These are phyloP conservation scores for Elysia crispata DNA, from an alignment of 2,888 invertebrate species.

Conservation along the genomic window DNA sequence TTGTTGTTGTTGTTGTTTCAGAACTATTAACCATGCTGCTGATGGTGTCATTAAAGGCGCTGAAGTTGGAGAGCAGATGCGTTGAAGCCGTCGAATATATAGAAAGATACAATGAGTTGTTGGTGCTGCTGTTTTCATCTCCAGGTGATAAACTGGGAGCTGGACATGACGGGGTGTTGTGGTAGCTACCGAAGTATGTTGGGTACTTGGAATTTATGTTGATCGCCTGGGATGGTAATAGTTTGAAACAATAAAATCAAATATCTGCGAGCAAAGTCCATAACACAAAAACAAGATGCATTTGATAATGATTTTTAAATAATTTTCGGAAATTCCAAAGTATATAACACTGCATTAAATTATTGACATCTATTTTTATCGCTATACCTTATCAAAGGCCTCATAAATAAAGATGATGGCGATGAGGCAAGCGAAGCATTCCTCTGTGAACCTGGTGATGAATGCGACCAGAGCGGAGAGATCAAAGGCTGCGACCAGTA, in stretches of 20 bases:
- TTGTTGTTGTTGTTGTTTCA: conserved; percentile 74
- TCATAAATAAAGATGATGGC: conserved; percentile 98
- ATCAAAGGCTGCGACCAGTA: conserved; percentile 94
- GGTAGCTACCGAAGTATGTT: conserved; percentile 19
- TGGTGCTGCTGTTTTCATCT: not conserved
- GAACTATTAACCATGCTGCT: conserved; percentile 36
- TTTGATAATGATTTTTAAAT: too few relatives aligned
- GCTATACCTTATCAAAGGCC: conserved; percentile 96
- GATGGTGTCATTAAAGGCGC: conserved; percentile 20
- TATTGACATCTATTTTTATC: conserved; percentile 80
- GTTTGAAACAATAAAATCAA: too few relatives aligned
- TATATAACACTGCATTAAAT: too few relatives aligned
- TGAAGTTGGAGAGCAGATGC: not conserved
- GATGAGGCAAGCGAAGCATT: conserved; percentile 97
- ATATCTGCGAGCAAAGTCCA: too few relatives aligned
- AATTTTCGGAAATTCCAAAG: too few relatives aligned
- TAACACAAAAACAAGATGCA: too few relatives aligned
- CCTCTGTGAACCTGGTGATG: conserved; percentile 97
- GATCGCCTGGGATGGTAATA: conserved; percentile 1
- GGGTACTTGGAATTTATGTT: conserved; percentile 29
- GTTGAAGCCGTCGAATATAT: not conserved
- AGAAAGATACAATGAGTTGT: too few relatives aligned
- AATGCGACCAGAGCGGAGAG: conserved; percentile 97
- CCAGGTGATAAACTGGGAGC: conserved; percentile 34
- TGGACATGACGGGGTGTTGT: conserved; percentile 46